Evolutionary conservation across 2,113 vertebrate species (phyloP).

Genomic region (Abramis brama): DNA sequence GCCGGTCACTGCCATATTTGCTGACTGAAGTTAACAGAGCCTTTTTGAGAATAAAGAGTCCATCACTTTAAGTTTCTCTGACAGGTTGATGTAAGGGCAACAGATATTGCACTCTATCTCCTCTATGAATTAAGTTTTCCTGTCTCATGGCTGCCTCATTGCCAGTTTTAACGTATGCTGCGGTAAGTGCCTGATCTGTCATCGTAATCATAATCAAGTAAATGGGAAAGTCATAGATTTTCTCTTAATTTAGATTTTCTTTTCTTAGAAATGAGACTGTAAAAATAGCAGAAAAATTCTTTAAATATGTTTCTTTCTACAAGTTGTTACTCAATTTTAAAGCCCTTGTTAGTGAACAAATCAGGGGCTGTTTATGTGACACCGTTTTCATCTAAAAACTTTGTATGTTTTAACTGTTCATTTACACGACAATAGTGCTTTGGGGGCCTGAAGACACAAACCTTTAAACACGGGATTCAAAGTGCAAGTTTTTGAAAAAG

Average conservation of each 20-base stretch:
- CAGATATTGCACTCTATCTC: constrained; percentile 20
- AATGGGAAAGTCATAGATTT: neutral
- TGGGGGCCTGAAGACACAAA: no score
- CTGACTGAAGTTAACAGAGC: constrained; percentile 43
- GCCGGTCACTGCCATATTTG: constrained; percentile 28
- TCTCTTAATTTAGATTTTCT: neutral
- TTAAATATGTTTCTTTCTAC: neutral
- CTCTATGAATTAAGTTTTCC: constrained; percentile 16
- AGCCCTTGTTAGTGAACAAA: neutral
- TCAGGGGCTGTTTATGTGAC: no score
- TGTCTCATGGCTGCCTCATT: neutral
- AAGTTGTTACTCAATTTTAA: neutral
- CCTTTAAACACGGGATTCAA: no score
- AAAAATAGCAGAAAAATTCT: neutral
- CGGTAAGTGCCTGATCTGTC: neutral
- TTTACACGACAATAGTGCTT: no score
- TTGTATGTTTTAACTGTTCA: no score
- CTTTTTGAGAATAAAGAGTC: constrained; percentile 39
- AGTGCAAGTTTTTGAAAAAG: no score
- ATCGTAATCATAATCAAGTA: neutral
- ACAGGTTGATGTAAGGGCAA: constrained; percentile 23
- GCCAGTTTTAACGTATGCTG: constrained; percentile 14
- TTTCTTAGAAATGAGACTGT: neutral
- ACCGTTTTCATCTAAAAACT: no score
- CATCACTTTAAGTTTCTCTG: constrained; percentile 34